Conservation (phyloP, 2,888 invertebrate species). For the Luperina testacea region DNA sequence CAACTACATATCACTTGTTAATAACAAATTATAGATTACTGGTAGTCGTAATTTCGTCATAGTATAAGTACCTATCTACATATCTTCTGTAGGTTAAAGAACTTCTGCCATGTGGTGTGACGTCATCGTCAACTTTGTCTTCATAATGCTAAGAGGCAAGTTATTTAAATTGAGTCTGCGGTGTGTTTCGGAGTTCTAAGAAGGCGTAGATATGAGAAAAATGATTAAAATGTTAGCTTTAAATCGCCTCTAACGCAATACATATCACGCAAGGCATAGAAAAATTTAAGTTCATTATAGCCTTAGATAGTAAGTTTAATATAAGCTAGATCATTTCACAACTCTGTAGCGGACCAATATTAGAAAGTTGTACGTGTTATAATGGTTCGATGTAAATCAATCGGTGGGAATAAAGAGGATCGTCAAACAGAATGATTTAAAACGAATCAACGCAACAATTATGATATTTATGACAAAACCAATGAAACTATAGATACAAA, state of each 20-base stretch:
- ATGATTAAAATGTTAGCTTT: slow-evolving; percentile 81
- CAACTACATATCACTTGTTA: slow-evolving; percentile 90
- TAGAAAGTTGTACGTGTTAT: slow-evolving; percentile 89
- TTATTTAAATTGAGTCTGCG: slow-evolving; percentile 68
- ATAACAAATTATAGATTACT: slow-evolving; percentile 87
- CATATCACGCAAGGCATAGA: slow-evolving; percentile 90
- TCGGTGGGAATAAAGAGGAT: slow-evolving; percentile 45
- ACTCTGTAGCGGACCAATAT: slow-evolving; percentile 90
- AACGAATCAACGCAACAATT: slow-evolving; percentile 37
- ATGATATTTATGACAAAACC: slow-evolving; percentile 34
- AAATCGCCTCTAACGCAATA: slow-evolving; percentile 88
- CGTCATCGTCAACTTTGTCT: slow-evolving; percentile 72
- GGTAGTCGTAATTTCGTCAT: slow-evolving; percentile 86
- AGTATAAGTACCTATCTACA: slow-evolving; percentile 70
- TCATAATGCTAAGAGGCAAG: slow-evolving; percentile 71
- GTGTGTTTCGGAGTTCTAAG: slow-evolving; percentile 68
- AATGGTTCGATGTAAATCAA: slow-evolving; percentile 75
- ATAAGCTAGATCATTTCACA: slow-evolving; percentile 88
- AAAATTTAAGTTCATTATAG: slow-evolving; percentile 87
- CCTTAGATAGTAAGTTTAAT: slow-evolving; percentile 81
- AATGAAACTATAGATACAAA: slow-evolving; percentile 53
- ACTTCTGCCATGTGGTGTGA: slow-evolving; percentile 73
- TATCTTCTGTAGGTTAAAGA: slow-evolving; percentile 73
- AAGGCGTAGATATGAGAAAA: slow-evolving; percentile 71
- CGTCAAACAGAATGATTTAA: slow-evolving; percentile 42